Percentiles rank a stretch among this genome's conserved stretches.
phyloP scores from a whole-genome alignment of 2,113 vertebrate species.

The Sitta europaea region DNA sequence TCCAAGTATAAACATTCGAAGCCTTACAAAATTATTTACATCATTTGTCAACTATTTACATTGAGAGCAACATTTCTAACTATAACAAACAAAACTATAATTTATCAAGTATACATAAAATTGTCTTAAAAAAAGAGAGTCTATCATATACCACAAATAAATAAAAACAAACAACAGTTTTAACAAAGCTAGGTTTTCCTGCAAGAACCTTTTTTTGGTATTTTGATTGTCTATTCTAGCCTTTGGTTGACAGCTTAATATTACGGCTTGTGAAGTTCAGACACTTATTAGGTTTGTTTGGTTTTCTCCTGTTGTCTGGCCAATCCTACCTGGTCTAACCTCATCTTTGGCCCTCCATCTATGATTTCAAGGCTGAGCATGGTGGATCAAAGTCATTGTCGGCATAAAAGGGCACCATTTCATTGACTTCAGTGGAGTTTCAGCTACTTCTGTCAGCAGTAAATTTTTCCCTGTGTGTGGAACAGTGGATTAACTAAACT shows the following conservation, averaged over 20 bases:
- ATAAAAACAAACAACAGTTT: slow-evolving; percentile 82
- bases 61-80: slow-evolving; percentile 74
- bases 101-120: slow-evolving; percentile 81
- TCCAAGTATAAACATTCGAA: slow-evolving; percentile 83
- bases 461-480: background rate
- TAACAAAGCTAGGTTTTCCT: slow-evolving; percentile 76
- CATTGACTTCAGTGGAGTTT: background rate
- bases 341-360: slow-evolving; percentile 60
- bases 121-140: slow-evolving; percentile 73
- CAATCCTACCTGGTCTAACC: slow-evolving; percentile 2
- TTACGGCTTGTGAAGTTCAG: slow-evolving; percentile 69
- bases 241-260: slow-evolving; percentile 77
- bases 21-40: slow-evolving; percentile 89
- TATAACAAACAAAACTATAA: slow-evolving; percentile 82
- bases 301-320: slow-evolving; percentile 32
- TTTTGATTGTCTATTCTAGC: slow-evolving; percentile 73
- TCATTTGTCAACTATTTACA: slow-evolving; percentile 82
- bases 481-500: too few species aligned
- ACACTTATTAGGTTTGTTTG: slow-evolving; percentile 51
- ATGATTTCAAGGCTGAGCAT: slow-evolving; percentile 61
- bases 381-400: slow-evolving; percentile 4
- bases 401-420: slow-evolving; percentile 20
- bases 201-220: slow-evolving; percentile 78
- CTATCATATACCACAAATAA: slow-evolving; percentile 83
- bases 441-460: slow-evolving; percentile 26